Base-by-base conservation (phyloP, 1,140 invertebrate genomes). In the Aphelinus certus region DNA sequence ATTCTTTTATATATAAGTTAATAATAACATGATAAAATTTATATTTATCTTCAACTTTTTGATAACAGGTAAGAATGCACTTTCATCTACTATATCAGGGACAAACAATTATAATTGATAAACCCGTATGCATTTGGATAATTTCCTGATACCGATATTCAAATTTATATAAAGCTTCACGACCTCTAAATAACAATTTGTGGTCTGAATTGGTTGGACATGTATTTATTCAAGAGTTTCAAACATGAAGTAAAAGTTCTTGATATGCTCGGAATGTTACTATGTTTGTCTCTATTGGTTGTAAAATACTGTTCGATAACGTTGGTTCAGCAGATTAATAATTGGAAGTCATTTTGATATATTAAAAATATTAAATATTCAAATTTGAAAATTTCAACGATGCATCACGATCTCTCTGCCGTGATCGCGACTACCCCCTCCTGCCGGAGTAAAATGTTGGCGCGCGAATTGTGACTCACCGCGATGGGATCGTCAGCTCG, bases 131-230 rank as follows among this genome's bases (percentile, higher is more conserved):
- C 4, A 76, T 55, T 48, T 57, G 62, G 62, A 87, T 87, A 56
- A 88, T 79, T 67, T 83, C 79, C 49, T 81, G 58, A 46, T 86
- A 80, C n/a, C 87, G 81, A 43, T 55, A 79, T 77, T 78, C 82
- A 3, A 88, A 78, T 62, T 82, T 47, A 42, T 78, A 57, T 6
- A 86, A 78, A 43, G 81, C 78, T n/a, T 77, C 47, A 56, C 73
- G 76, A 42, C 81, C 82, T 65, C 49, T 70, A 5, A 71, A 45
- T 1, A 75, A 65, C 42, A 76, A 49, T 71, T 71, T 71, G 6
- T 9, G n/a, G 60, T 70, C 47, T 1, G 9, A 6, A 47, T 69
- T 43, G 6, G 2, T 53, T n/a, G 65, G 47, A 48, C 7, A 3
- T 7, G 56, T 46, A 42, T 65, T n/a, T 0, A 61, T 45, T 47